Base-by-base conservation (phyloP, 2,113 vertebrate species). In the Pungitius pungitius region DNA sequence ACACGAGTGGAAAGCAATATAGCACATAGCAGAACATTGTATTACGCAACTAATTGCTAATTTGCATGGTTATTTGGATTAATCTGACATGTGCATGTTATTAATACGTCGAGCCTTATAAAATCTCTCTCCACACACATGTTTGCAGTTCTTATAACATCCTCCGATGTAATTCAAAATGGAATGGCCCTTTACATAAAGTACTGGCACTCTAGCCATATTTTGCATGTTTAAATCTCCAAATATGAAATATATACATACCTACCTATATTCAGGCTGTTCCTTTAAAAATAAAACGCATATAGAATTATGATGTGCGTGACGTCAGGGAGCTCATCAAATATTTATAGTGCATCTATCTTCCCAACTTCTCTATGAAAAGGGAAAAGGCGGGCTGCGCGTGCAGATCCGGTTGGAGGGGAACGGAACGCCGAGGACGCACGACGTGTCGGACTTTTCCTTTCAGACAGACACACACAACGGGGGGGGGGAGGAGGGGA, bases 321-420 rank as follows among this genome's bases (percentile, higher is more conserved):
- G 95, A 97, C 96, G 95, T 96, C 95, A 96, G 92, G 87, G 82
- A 81, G 75, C 77, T 93, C 89, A 95, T 93, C 94, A 96, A 95
- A 95, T 95, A 94, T 92, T 86, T 80, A 92, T 78, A 82, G 85
- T 84, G 76, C 43, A 83, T 80, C n/a, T n/a, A 88, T 83, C 77
- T 86, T 80, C 81, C 85, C 82, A 93, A 93, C 56, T 90, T 93
- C 82, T 79, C 83, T 75, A 82, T 78, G 84, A 82, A 79, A 87
- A 68, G 68, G 78, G n/a, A n/a, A 47, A 73, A 84, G 74, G 74
- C 76, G 73, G 85, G 72, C 64, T 60, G 85, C 59, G 59, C 72
- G 33, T 49, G 47, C 45, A 39, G 74, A 69, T 82, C 70, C 60
- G 54, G 49, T 58, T 43, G 7, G 87, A 81, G 67, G 63, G 24